phyloP scores from a whole-genome alignment of 2,888 invertebrate species.

The Corbicula japonica region DNA sequence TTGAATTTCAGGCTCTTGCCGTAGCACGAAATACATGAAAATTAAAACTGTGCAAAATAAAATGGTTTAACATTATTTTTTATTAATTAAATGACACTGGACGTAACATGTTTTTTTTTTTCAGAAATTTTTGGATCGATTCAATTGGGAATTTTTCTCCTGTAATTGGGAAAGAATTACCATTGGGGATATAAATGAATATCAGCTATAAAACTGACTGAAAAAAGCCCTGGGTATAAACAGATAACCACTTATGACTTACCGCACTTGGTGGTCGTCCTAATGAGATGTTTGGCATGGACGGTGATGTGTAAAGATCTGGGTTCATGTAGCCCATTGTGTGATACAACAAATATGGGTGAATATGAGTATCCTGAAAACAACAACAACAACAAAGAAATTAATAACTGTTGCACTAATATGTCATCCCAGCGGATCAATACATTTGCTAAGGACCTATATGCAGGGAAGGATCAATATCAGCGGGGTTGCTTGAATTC shows the following conservation, averaged over 20 bases:
- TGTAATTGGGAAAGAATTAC: no score
- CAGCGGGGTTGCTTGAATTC: no score
- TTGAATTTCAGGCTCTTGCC: no score
- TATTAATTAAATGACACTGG: no score
- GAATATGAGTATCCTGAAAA: conserved; percentile 73
- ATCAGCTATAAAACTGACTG: no score
- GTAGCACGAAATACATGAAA: no score
- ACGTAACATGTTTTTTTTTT: no score
- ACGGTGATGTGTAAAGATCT: conserved; percentile 95
- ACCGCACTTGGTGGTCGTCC: conserved; percentile 90
- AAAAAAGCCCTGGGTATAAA: neutral
- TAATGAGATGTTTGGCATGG: conserved; percentile 98
- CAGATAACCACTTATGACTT: conserved; percentile 71
- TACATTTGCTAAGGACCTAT: neutral
- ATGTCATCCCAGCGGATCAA: neutral
- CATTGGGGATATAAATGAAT: neutral
- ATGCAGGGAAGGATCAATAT: no score
- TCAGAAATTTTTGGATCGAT: no score
- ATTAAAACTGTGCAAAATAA: no score
- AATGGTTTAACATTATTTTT: no score
- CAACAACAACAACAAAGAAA: neutral
- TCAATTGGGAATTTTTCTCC: no score
- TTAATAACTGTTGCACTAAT: neutral
- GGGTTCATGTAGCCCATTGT: conserved; percentile 76
- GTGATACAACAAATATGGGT: conserved; percentile 78